Evolutionary conservation across 2,797 vertebrate species (phyloP).

Genomic region (Spinus pinus): DNA sequence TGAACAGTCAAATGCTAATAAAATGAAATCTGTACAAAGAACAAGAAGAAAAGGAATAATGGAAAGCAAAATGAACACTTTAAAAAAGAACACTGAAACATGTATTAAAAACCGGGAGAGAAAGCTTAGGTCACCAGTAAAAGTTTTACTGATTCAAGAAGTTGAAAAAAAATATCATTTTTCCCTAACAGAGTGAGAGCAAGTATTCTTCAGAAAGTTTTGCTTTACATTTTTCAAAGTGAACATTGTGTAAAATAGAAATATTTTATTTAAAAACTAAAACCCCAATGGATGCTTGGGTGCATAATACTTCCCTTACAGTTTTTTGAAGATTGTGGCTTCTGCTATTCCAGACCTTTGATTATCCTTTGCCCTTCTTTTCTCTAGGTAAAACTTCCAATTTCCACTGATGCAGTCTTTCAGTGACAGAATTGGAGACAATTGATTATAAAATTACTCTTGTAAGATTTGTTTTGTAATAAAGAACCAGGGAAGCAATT

Average conservation of each 20-base stretch:
- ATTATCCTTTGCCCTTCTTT: neutral
- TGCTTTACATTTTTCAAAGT: neutral
- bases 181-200: neutral
- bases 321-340: neutral
- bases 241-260: neutral
- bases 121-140: neutral
- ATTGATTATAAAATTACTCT: neutral
- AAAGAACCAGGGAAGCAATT: neutral
- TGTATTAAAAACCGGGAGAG: neutral
- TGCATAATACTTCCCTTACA: neutral
- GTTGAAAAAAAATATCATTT: neutral
- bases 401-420: neutral
- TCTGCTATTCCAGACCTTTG: neutral
- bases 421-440: neutral
- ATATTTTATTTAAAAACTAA: neutral
- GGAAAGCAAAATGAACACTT: neutral
- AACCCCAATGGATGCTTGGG: neutral
- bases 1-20: slow-evolving; percentile 1
- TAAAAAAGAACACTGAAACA: neutral
- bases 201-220: neutral
- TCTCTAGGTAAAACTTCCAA: neutral
- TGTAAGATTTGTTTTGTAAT: neutral
- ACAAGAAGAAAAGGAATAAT: neutral
- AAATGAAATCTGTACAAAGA: neutral
- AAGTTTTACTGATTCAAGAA: neutral